phyloP scores from a whole-genome alignment of 2,113 vertebrate species.

The Atractosteus spatula region DNA sequence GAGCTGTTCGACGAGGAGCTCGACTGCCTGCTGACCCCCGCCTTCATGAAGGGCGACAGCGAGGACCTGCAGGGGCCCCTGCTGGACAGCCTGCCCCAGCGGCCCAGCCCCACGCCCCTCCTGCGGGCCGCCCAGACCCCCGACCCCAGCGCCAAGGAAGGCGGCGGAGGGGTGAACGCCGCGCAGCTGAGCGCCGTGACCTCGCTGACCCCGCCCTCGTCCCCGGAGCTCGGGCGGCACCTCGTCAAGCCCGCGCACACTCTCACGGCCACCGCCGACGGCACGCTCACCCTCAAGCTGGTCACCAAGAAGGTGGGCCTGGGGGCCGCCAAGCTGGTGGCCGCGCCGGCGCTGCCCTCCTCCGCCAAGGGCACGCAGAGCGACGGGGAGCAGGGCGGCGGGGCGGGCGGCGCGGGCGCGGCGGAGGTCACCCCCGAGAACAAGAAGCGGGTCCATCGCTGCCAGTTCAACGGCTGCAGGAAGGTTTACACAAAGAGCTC shows the following conservation, averaged over 20 bases:
- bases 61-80: constrained; percentile 74
- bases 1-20: constrained; percentile 91
- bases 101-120: constrained; percentile 69
- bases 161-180: constrained; percentile 60
- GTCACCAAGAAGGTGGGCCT: constrained; percentile 90
- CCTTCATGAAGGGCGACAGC: constrained; percentile 78
- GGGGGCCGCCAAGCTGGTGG: constrained; percentile 79
- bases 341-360: constrained; percentile 63
- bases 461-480: constrained; percentile 96
- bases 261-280: constrained; percentile 78
- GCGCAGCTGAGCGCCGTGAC: constrained; percentile 81
- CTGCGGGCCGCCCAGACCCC: constrained; percentile 65
- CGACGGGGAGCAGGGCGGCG: constrained; percentile 75
- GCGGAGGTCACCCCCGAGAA: constrained; percentile 83
- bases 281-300: constrained; percentile 88
- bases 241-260: constrained; percentile 89
- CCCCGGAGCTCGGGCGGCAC: constrained; percentile 92
- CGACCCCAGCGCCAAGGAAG: constrained; percentile 30
- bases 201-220: constrained; percentile 79
- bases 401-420: constrained; percentile 34
- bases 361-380: constrained; percentile 69
- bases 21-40: constrained; percentile 83
- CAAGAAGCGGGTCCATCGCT: constrained; percentile 97
- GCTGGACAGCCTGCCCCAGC: constrained; percentile 72
- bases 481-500: constrained; percentile 99